Evolutionary conservation across 2,888 invertebrate genomes (phyloP).

Genomic region (Mactromeris polynyma): DNA sequence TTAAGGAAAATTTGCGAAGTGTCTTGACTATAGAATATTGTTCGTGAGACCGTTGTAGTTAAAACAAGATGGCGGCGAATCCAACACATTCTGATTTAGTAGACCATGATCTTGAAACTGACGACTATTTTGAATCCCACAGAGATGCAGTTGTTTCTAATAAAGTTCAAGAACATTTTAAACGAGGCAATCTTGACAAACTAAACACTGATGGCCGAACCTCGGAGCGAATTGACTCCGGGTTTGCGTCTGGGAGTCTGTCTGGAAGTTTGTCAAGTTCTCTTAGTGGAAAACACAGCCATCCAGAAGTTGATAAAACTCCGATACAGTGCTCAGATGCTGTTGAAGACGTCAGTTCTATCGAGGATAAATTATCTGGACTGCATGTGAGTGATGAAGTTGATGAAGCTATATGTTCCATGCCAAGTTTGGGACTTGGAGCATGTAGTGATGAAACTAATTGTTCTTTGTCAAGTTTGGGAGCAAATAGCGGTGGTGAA

Average conservation of each 20-base stretch:
- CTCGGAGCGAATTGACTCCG: neutral
- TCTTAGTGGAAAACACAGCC: neutral
- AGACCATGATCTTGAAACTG: neutral
- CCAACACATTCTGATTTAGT: neutral
- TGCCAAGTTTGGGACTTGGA: neutral
- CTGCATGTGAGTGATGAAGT: slow-evolving; percentile 29
- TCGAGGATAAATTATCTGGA: neutral
- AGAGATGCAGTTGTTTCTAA: neutral
- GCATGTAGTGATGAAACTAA: slow-evolving; percentile 42
- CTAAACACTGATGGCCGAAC: neutral
- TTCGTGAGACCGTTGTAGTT: neutral
- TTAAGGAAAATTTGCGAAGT: neutral
- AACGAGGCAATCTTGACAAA: neutral
- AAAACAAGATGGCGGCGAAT: slow-evolving; percentile 15
- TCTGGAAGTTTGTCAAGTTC: slow-evolving; percentile 12
- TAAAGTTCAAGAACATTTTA: neutral
- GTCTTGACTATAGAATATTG: no score
- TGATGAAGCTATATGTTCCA: slow-evolving; percentile 43
- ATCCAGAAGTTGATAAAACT: slow-evolving; percentile 12
- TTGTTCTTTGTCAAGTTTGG: slow-evolving; percentile 14
- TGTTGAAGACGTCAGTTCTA: neutral
- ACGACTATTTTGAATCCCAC: neutral
- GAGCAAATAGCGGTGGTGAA: neutral
- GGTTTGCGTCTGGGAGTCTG: neutral
- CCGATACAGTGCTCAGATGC: slow-evolving; percentile 47